Percentiles rank a stretch among this genome's conserved stretches.
Conservation (phyloP, 2,113 vertebrate genomes). For the Prinia subflava region DNA sequence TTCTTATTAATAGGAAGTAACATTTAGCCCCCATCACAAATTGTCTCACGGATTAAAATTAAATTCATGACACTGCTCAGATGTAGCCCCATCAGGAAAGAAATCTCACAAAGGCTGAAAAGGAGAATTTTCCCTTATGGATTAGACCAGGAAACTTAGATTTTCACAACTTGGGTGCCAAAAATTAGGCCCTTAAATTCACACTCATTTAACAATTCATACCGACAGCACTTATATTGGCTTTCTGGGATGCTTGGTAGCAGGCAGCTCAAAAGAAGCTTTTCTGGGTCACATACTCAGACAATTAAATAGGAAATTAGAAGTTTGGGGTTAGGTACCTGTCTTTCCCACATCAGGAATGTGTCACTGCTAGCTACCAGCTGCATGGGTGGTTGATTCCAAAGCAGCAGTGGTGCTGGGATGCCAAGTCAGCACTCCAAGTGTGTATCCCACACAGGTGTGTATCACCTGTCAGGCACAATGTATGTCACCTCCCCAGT, state of each 20-base stretch:
- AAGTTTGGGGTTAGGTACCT: neutral
- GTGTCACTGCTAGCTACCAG: neutral
- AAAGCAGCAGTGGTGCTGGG: neutral
- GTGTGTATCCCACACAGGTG: neutral
- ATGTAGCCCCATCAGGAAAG: neutral
- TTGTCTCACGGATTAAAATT: neutral
- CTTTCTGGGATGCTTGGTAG: neutral
- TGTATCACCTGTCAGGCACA: neutral
- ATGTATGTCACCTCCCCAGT: neutral
- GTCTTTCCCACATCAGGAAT: rapidly evolving
- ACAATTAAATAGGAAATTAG: neutral
- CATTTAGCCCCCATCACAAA: neutral
- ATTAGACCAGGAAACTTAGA: neutral
- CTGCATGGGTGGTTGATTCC: neutral
- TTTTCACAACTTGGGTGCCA: neutral
- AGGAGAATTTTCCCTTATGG: neutral
- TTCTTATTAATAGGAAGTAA: neutral
- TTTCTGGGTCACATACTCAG: neutral
- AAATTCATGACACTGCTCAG: neutral
- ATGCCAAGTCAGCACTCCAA: neutral
- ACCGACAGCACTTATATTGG: neutral
- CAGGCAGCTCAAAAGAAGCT: neutral
- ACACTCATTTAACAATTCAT: neutral
- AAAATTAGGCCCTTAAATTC: neutral
- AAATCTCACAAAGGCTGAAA: neutral